Evolutionary conservation across 2,888 invertebrate species (phyloP).

Genomic region (Spisula solida): DNA sequence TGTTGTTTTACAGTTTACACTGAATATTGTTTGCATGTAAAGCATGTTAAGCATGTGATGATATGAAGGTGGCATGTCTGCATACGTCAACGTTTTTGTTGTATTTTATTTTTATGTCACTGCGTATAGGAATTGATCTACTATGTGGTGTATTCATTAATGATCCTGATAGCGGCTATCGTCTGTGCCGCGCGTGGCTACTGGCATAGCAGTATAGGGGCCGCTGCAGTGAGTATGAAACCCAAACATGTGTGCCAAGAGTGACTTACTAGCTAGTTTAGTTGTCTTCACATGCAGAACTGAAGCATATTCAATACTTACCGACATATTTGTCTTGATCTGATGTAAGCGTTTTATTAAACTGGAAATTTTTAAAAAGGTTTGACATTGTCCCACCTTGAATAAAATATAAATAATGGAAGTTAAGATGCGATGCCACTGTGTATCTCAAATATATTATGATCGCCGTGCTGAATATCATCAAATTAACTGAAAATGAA

Average conservation of each 20-base stretch:
- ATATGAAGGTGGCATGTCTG: background rate
- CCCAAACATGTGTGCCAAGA: background rate
- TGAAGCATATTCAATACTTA: background rate
- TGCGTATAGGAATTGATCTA: conserved; percentile 81
- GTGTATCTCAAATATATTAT: too few relatives aligned
- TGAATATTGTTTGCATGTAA: background rate
- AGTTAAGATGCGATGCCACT: too few relatives aligned
- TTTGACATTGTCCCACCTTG: too few relatives aligned
- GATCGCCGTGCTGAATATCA: too few relatives aligned
- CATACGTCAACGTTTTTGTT: background rate
- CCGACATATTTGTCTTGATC: too few relatives aligned
- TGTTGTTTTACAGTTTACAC: background rate
- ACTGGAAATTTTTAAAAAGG: too few relatives aligned
- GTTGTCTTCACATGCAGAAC: background rate
- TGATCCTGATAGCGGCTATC: conserved; percentile 83
- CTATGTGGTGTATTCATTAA: conserved; percentile 77
- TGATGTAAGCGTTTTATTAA: too few relatives aligned
- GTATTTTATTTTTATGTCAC: background rate
- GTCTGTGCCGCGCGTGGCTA: conserved; percentile 77
- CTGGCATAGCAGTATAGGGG: conserved; percentile 60
- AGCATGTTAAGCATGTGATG: too few relatives aligned
- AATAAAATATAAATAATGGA: too few relatives aligned
- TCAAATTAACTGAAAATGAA: too few relatives aligned
- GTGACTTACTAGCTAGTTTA: background rate
- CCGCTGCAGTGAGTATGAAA: conserved; percentile 68